phyloP scores from a whole-genome alignment of 2,113 vertebrate genomes.

The Mirounga angustirostris region DNA sequence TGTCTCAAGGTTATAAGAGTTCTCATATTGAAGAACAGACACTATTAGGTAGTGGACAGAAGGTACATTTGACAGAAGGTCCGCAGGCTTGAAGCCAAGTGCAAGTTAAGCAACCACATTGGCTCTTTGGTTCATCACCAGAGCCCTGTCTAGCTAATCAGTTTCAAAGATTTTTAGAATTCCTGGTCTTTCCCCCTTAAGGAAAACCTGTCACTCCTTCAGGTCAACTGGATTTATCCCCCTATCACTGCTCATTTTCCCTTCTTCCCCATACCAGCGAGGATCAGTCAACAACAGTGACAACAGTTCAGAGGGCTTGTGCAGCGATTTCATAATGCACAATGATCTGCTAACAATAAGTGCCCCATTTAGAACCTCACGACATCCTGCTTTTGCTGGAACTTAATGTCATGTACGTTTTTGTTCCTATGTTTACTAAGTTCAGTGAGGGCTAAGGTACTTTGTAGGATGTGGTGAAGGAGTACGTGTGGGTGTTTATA shows the following conservation, averaged over 20 bases:
- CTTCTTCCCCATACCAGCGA: not conserved
- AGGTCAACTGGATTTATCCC: not conserved
- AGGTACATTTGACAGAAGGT: not conserved
- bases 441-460: not conserved
- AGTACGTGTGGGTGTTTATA: not conserved
- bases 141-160: not conserved
- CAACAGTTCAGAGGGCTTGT: not conserved
- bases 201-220: not conserved
- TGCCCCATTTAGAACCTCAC: not conserved
- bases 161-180: not conserved
- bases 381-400: not conserved
- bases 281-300: not conserved
- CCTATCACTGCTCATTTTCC: not conserved
- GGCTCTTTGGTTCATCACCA: not conserved
- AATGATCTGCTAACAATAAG: not conserved
- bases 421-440: not conserved
- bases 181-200: not conserved
- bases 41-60: not conserved
- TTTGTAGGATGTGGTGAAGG: not conserved
- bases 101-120: not conserved
- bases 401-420: not conserved
- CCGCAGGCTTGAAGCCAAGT: not conserved
- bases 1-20: not conserved
- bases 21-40: not conserved
- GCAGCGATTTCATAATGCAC: not conserved